Conservation (phyloP, 2,113 vertebrate genomes). For the Tonatia bakeri region DNA sequence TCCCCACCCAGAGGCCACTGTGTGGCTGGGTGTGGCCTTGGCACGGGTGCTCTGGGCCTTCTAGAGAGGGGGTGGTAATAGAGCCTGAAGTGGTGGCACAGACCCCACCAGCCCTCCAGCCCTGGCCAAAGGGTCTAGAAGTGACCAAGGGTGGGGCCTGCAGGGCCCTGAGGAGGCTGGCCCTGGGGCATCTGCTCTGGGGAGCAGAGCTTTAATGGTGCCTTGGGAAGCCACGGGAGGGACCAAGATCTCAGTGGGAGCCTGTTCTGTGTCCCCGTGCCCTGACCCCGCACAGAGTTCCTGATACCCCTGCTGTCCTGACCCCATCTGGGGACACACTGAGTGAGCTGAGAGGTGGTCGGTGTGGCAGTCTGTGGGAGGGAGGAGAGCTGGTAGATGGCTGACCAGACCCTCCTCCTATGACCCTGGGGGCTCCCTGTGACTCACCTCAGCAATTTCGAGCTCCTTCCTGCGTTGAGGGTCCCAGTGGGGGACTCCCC, state of each 20-base stretch:
- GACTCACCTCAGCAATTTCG: not conserved
- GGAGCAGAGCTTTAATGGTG: not conserved
- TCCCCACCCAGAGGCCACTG: not conserved
- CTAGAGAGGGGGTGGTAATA: not conserved
- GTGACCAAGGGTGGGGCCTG: not conserved
- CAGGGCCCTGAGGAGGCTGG: not conserved
- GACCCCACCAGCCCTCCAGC: not conserved
- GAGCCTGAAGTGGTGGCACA: not conserved
- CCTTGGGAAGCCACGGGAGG: not conserved
- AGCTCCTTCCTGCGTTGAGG: not conserved
- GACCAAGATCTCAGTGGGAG: not conserved
- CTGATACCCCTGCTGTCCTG: not conserved
- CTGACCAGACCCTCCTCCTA: not conserved
- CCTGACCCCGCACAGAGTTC: not conserved
- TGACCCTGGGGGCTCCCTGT: not conserved
- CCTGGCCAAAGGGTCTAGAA: not conserved
- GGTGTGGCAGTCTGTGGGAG: not conserved
- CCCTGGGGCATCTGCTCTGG: not conserved
- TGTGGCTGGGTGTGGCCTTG: not conserved
- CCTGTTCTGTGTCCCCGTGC: not conserved
- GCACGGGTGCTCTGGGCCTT: not conserved
- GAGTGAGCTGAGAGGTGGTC: not conserved
- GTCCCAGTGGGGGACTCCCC: not conserved
- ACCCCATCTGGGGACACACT: not conserved
- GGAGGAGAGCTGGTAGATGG: not conserved